A percentile compares a stretch with the other conserved stretches of the same genome.
Conservation (phyloP, 2,797 vertebrate genomes). For the Melanotaenia nigrans region DNA sequence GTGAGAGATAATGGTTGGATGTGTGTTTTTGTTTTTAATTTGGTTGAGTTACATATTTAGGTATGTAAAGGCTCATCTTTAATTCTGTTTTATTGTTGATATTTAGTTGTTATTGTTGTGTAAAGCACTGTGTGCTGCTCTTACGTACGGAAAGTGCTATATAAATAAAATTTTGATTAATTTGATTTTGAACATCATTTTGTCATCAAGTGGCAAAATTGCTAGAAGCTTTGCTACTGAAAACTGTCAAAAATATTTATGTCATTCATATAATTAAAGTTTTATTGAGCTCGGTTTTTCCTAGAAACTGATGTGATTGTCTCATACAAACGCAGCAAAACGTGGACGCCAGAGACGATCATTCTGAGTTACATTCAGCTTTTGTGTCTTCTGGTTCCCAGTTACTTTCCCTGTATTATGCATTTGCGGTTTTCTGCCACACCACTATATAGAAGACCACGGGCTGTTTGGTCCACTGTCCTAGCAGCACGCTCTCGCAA, state of each 20-base stretch:
- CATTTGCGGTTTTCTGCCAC: slow-evolving; percentile 32
- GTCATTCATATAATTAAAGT: slow-evolving; percentile 28
- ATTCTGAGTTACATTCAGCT: slow-evolving; percentile 47
- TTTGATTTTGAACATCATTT: background rate
- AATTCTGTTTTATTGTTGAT: too few relatives aligned
- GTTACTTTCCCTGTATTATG: slow-evolving; percentile 65
- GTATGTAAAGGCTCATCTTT: too few relatives aligned
- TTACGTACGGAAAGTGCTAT: too few relatives aligned
- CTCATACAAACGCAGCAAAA: slow-evolving; percentile 19
- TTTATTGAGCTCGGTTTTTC: slow-evolving; percentile 20
- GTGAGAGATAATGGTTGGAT: too few relatives aligned
- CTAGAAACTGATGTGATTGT: slow-evolving; percentile 31
- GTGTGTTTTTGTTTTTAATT: too few relatives aligned
- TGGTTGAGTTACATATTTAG: too few relatives aligned
- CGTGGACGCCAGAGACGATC: slow-evolving; percentile 32
- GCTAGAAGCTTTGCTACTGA: slow-evolving; percentile 6
- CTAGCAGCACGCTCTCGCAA: slow-evolving; percentile 56
- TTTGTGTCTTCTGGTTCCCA: slow-evolving; percentile 60
- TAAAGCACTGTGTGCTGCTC: too few relatives aligned
- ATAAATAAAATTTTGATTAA: too few relatives aligned
- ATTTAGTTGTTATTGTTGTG: too few relatives aligned
- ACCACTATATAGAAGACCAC: slow-evolving; percentile 44
- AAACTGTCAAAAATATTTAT: slow-evolving; percentile 16
- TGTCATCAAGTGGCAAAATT: background rate
- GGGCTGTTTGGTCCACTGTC: slow-evolving; percentile 64